These are phyloP conservation scores for Enteromius anoplus DNA, from an alignment of 2,797 vertebrate species.

Conservation along the genomic window DNA sequence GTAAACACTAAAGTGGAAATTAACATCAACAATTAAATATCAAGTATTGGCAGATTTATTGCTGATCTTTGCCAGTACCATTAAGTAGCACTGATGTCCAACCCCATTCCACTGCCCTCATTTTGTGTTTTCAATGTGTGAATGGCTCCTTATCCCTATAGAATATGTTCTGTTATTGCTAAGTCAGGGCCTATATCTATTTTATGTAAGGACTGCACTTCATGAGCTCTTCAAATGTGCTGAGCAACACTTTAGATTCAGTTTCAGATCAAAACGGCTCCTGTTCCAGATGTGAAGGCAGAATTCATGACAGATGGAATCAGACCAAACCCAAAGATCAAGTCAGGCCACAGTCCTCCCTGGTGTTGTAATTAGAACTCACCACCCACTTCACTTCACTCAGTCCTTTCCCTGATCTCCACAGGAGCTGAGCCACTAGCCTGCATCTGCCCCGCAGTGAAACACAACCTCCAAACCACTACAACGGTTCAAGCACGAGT, in stretches of 20 bases:
- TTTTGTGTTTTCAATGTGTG: neutral
- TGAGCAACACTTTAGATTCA: slow-evolving; percentile 14
- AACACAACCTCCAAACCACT: slow-evolving; percentile 41
- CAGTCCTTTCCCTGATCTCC: slow-evolving; percentile 8
- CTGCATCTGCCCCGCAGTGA: slow-evolving; percentile 44
- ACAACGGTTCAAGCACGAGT: slow-evolving; percentile 41
- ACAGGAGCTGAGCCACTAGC: slow-evolving; percentile 30
- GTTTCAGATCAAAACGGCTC: slow-evolving; percentile 10
- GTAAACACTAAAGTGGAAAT: neutral
- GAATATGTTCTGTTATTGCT: neutral
- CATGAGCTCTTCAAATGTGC: neutral
- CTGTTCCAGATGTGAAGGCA: slow-evolving; percentile 18
- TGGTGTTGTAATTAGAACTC: slow-evolving; percentile 48
- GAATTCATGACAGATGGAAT: slow-evolving; percentile 42
- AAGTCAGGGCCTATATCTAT: neutral
- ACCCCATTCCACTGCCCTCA: neutral
- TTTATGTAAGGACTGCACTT: neutral
- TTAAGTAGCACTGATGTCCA: neutral
- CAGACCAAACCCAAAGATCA: slow-evolving; percentile 38
- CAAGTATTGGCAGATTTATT: neutral
- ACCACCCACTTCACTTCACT: slow-evolving; percentile 27
- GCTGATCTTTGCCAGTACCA: neutral
- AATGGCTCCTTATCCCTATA: neutral
- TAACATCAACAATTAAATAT: neutral
- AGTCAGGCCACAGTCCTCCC: slow-evolving; percentile 24